Evolutionary conservation across 1,140 invertebrate species (phyloP), one percentile per base, ranked within the genome.

Genomic region (Caenorhabditis remanei): DNA sequence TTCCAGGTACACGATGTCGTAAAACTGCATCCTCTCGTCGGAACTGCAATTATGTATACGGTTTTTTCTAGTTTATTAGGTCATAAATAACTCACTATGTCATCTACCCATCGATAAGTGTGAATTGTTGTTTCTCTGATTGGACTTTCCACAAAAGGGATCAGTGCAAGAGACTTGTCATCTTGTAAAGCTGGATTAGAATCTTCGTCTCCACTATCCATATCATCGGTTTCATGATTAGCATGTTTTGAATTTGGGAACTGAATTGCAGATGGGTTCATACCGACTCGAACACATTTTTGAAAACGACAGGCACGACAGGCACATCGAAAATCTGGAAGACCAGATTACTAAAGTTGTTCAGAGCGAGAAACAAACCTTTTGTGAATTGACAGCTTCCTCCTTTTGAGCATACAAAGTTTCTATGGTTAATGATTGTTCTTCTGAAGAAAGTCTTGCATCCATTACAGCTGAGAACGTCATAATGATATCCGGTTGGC

Each of bases 391-490:
- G 83, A 24, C 88, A 89, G 40, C 75, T 75, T 9, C 88, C 88
- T 43, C 87, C 88, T 43, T 84, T 50, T 3, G 85, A 85, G 46
- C 88, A 89, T 5, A 55, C 16, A 58, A 89, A 89, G 9, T 58
- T 55, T 50, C 88, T 58, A 41, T 71, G 53, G 19, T 50, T 56
- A 83, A 89, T 71, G 2, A 89, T 82, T 21, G 88, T 89, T 9
- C 88, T 48, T 41, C 88, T 14, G 65, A 89, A 89, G 83, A 89
- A 89, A 4, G 88, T 89, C 48, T 89, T 89, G 63, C 88, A 89
- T n/a, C 88, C 88, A 85, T 89, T 89, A 65, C 88, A 89, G 65
- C 86, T 88, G 40, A 89, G 87, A 16, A 89, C 88, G 24, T 89
- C 88, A 53, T 89, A 89, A 50, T 89, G 88, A 55, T 88, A 89